phyloP scores from a whole-genome alignment of 1,140 invertebrate species.

The Bombus superbus region DNA sequence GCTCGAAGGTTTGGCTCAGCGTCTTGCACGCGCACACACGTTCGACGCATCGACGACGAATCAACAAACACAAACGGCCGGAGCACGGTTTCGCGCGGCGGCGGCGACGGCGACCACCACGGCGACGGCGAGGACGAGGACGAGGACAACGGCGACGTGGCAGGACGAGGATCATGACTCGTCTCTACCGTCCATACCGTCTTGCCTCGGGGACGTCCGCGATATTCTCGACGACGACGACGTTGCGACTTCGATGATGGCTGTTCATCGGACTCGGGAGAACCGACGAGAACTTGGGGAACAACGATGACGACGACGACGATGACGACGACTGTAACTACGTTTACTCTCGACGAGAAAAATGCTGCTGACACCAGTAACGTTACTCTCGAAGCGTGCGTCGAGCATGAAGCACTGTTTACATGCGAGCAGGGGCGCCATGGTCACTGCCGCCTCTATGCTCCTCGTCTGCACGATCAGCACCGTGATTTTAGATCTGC shows the following conservation, averaged over 20 bases:
- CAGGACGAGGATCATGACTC: conserved; percentile 53
- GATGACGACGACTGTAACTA: neutral
- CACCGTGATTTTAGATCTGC: neutral
- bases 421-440: conserved; percentile 58
- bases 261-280: neutral
- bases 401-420: conserved; percentile 62
- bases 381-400: conserved; percentile 38
- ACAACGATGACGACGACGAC: neutral
- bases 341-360: conserved; percentile 5
- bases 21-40: conserved; percentile 36
- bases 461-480: conserved; percentile 1
- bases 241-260: neutral
- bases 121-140: conserved; percentile 39
- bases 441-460: conserved; percentile 57
- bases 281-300: neutral
- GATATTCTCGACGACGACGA: conserved; percentile 11
- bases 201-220: conserved; percentile 24
- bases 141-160: conserved; percentile 36
- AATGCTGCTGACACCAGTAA: conserved; percentile 1
- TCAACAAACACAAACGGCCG: conserved; percentile 27
- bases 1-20: conserved; percentile 25
- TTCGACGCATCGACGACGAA: conserved; percentile 18
- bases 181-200: conserved; percentile 46
- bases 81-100: conserved; percentile 45
- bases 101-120: conserved; percentile 36